These are phyloP conservation scores for Paradoxurus hermaphroditus DNA, from an alignment of 2,113 vertebrate species.

Conservation along the genomic window DNA sequence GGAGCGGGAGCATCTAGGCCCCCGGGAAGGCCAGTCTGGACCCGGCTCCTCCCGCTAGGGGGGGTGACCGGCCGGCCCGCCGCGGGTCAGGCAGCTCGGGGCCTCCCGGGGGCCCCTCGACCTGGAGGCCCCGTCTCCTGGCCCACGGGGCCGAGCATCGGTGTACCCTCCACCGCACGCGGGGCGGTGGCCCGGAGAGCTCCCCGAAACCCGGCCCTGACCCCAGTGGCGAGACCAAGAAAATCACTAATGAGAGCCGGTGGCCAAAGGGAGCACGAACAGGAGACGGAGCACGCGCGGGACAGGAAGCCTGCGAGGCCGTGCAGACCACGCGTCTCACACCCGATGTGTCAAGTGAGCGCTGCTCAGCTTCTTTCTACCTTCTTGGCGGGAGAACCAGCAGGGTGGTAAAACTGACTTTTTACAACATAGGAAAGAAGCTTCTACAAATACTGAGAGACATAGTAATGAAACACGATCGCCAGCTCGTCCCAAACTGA, in stretches of 20 bases:
- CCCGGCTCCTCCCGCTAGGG: background rate
- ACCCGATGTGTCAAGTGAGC: background rate
- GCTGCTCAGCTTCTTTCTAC: background rate
- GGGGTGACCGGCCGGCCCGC: background rate
- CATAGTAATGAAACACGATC: background rate
- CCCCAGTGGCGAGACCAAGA: background rate
- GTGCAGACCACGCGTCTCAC: background rate
- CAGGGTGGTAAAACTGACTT: background rate
- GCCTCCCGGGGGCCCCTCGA: background rate
- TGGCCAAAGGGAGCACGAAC: background rate
- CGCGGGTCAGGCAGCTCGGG: background rate
- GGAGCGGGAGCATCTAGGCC: background rate
- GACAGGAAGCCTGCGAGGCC: background rate
- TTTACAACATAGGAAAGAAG: background rate
- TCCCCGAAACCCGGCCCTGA: background rate
- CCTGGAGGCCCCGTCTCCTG: too few species aligned
- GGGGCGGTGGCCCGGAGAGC: background rate
- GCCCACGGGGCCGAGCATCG: background rate
- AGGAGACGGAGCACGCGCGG: background rate
- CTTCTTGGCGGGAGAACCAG: background rate
- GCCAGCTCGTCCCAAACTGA: background rate
- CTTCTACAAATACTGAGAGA: background rate
- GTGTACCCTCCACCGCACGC: background rate
- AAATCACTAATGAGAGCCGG: background rate
- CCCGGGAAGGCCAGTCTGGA: background rate